Percentiles rank a stretch among this genome's conserved stretches.
phyloP scores from a whole-genome alignment of 2,888 invertebrate genomes.

The Habroteleia sp. region DNA sequence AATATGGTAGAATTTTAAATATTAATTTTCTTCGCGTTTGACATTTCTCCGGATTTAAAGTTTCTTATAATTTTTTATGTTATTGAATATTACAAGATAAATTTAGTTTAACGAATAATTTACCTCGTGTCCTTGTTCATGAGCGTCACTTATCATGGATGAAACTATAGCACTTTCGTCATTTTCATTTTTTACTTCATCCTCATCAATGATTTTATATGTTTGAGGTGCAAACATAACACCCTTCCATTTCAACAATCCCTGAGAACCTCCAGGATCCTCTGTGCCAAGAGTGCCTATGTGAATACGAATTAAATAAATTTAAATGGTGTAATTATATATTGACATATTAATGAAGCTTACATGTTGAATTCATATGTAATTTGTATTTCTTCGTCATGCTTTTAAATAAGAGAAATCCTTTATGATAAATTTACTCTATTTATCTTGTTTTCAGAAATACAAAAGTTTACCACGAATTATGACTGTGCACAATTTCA shows the following conservation, averaged over 20 bases:
- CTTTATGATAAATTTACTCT: background rate
- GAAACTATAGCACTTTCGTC: conserved; percentile 72
- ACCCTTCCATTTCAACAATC: conserved; percentile 90
- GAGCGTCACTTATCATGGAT: conserved; percentile 60
- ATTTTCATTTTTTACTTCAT: conserved; percentile 78
- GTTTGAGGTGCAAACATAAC: conserved; percentile 86
- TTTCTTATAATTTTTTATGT: too few species aligned
- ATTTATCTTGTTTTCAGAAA: conserved; percentile 2
- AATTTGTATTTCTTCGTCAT: conserved; percentile 19
- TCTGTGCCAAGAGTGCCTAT: conserved; percentile 76
- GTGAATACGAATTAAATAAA: background rate
- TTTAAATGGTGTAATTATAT: background rate
- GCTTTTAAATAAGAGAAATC: background rate
- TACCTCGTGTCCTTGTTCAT: conserved; percentile 76
- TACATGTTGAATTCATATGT: background rate
- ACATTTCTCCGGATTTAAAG: too few species aligned
- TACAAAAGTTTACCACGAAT: background rate
- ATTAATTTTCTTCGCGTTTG: too few species aligned
- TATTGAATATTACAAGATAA: background rate
- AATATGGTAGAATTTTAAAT: too few species aligned
- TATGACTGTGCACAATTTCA: background rate
- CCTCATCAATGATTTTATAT: conserved; percentile 80
- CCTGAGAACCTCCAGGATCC: conserved; percentile 82
- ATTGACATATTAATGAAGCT: background rate
- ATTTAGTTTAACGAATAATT: background rate